Evolutionary conservation across 2,888 invertebrate species (phyloP).

Genomic region (Halocaridina rubra): DNA sequence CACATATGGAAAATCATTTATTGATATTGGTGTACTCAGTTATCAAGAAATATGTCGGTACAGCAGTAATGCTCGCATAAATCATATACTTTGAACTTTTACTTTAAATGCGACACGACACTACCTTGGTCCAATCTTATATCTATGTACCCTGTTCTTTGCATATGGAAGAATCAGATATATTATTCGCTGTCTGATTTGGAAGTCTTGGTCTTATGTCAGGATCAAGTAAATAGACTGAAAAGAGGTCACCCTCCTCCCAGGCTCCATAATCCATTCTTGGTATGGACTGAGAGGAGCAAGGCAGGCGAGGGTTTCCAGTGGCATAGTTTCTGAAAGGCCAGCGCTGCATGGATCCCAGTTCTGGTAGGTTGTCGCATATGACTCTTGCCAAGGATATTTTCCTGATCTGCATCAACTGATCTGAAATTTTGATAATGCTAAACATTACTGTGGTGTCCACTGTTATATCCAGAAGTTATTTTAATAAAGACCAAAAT

Average conservation of each 20-base stretch:
- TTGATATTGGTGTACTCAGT: no score
- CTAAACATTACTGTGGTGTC: no score
- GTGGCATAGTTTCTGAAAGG: slow-evolving; percentile 41
- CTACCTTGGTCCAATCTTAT: no score
- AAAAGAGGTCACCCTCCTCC: slow-evolving; percentile 16
- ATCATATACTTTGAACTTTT: no score
- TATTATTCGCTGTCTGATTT: neutral
- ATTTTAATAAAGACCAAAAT: no score
- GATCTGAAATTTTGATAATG: no score
- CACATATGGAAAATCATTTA: no score
- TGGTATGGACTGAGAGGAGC: slow-evolving; percentile 49
- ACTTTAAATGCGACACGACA: no score
- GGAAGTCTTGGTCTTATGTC: neutral
- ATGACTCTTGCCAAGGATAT: slow-evolving; percentile 42
- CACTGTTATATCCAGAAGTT: no score
- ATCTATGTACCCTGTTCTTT: neutral
- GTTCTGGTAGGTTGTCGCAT: slow-evolving; percentile 48
- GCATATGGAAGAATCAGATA: neutral
- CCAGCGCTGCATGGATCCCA: slow-evolving; percentile 55
- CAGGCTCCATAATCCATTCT: slow-evolving; percentile 33
- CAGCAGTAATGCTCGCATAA: no score
- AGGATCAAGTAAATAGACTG: neutral
- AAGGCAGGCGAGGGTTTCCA: slow-evolving; percentile 52
- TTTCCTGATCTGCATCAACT: slow-evolving; percentile 39
- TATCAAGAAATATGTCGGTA: no score